phyloP scores from a whole-genome alignment of 2,888 invertebrate genomes.

The Nemapogon koenigi region DNA sequence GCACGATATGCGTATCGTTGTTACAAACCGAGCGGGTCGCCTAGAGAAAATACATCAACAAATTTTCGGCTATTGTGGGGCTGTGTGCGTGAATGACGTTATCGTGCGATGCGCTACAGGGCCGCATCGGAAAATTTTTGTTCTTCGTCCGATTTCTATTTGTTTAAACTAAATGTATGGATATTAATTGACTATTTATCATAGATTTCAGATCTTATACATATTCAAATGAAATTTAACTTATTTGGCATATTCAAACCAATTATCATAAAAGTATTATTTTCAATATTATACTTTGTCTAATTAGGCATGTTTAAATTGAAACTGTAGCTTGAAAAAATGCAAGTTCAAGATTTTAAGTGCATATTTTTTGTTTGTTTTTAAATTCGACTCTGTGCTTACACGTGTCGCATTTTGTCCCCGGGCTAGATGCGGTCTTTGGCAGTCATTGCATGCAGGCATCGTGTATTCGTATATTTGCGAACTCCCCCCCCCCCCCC shows the following conservation, averaged over 20 bases:
- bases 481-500: conserved; percentile 21
- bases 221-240: too few relatives aligned
- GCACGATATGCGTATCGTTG: conserved; percentile 28
- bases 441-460: conserved; percentile 59
- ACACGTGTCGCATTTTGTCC: conserved; percentile 56
- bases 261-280: too few relatives aligned
- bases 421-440: conserved; percentile 58
- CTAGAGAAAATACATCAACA: conserved; percentile 60
- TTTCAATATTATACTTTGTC: too few relatives aligned
- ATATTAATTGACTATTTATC: too few relatives aligned
- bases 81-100: conserved; percentile 61
- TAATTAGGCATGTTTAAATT: too few relatives aligned
- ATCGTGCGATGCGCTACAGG: conserved; percentile 61
- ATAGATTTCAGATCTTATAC: too few relatives aligned
- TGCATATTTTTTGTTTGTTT: conserved; percentile 6
- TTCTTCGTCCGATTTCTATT: too few relatives aligned
- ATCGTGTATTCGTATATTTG: conserved; percentile 43
- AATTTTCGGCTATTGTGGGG: conserved; percentile 44
- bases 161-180: too few relatives aligned
- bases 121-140: conserved; percentile 29
- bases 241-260: too few relatives aligned
- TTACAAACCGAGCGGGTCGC: conserved; percentile 27
- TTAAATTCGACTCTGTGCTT: conserved; percentile 42
- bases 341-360: too few relatives aligned
- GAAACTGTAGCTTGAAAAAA: too few relatives aligned